A percentile compares a stretch with the other conserved stretches of the same genome.
phyloP scores from a whole-genome alignment of 2,797 vertebrate species.

The Gymnocypris eckloni region DNA sequence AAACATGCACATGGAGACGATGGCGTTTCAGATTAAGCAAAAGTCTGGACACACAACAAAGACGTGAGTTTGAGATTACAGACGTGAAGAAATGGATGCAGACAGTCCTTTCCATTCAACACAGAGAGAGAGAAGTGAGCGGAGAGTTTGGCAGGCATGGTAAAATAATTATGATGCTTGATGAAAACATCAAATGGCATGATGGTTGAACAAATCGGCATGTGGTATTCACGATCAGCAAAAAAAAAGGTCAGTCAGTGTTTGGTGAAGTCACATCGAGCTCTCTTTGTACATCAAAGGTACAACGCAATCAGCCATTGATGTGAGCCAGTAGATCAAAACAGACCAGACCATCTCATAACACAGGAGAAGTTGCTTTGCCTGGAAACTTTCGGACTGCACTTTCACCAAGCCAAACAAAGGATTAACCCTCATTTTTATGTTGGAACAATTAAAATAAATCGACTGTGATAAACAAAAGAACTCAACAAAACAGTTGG shows the following conservation, averaged over 20 bases:
- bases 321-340: conserved; percentile 8
- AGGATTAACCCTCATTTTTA: background rate
- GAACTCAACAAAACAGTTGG: background rate
- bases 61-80: conserved; percentile 29
- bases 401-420: background rate
- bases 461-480: background rate
- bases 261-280: conserved; percentile 22
- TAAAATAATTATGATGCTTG: conserved; percentile 19
- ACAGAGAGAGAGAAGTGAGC: conserved; percentile 13
- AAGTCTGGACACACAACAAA: conserved; percentile 52
- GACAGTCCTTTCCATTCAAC: conserved; percentile 35
- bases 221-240: conserved; percentile 4
- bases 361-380: background rate
- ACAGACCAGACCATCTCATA: conserved; percentile 25
- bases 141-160: conserved; percentile 8
- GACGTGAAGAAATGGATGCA: conserved; percentile 41
- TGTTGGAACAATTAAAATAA: background rate
- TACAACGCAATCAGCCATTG: conserved; percentile 11
- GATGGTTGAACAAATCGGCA: conserved; percentile 30
- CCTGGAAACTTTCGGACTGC: conserved; percentile 13
- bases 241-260: conserved; percentile 18
- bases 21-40: conserved; percentile 37
- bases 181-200: conserved; percentile 29
- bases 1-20: conserved; percentile 43
- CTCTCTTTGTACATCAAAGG: conserved; percentile 2